phyloP scores from a whole-genome alignment of 2,888 invertebrate genomes.

The Pilophorus perplexus region DNA sequence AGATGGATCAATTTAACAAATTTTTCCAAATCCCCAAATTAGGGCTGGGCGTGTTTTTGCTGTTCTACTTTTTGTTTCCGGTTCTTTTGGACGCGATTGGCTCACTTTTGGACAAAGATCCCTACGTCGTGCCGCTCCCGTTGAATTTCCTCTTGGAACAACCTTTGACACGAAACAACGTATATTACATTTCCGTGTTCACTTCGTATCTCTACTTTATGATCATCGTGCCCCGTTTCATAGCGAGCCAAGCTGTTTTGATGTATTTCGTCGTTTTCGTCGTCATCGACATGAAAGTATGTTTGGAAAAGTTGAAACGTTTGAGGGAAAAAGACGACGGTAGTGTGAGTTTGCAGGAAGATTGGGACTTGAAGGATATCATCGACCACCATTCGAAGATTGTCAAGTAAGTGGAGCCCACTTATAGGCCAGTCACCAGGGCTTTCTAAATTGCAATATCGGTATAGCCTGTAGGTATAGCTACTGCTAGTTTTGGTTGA shows the following conservation, averaged over 20 bases:
- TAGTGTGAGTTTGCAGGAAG: background rate
- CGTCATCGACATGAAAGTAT: constrained; percentile 23
- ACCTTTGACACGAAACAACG: background rate
- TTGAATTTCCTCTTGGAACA: constrained; percentile 7
- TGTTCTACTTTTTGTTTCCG: constrained; percentile 8
- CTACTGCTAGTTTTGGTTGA: too few relatives aligned
- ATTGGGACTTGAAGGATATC: constrained; percentile 15
- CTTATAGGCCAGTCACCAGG: too few relatives aligned
- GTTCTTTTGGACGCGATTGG: background rate
- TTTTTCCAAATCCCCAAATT: constrained; percentile 8
- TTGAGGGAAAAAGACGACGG: constrained; percentile 12
- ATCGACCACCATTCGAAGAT: constrained; percentile 7
- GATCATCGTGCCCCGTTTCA: constrained; percentile 18
- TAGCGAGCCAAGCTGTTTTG: constrained; percentile 4
- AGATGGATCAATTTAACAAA: constrained; percentile 15
- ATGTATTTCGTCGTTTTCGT: constrained; percentile 15
- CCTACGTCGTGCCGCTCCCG: constrained; percentile 18
- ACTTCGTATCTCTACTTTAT: constrained; percentile 2
- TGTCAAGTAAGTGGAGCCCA: constrained; percentile 21
- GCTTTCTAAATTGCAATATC: too few relatives aligned
- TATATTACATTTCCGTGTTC: background rate
- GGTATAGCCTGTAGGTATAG: too few relatives aligned
- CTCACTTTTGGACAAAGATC: background rate
- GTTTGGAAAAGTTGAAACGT: background rate
- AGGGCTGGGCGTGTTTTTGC: background rate